Evolutionary conservation across 2,797 vertebrate species (phyloP).

Genomic region (Zalophus californianus): DNA sequence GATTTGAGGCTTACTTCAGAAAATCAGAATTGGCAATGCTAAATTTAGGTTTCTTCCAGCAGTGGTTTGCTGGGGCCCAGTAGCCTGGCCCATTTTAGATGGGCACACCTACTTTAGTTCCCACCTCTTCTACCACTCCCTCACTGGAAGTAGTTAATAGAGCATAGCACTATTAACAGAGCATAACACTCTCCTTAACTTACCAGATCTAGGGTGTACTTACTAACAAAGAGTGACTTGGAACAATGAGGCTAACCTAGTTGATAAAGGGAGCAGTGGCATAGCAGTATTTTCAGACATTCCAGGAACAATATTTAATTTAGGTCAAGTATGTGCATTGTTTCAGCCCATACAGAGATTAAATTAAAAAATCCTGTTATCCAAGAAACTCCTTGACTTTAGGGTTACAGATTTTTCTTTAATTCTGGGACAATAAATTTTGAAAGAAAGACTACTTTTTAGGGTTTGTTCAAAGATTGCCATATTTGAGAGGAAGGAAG

Average conservation of each 20-base stretch:
- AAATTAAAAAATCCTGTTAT: slow-evolving; percentile 23
- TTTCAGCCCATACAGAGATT: not conserved
- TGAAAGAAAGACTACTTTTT: not conserved
- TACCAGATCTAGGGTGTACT: no score
- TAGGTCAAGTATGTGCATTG: not conserved
- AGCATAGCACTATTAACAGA: not conserved
- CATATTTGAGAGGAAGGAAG: not conserved
- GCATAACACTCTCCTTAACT: no score
- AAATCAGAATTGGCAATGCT: not conserved
- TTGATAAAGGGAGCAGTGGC: not conserved
- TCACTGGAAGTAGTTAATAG: not conserved
- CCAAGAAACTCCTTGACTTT: slow-evolving; percentile 29
- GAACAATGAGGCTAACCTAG: not conserved
- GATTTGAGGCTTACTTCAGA: not conserved
- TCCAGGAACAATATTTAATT: not conserved
- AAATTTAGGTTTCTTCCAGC: not conserved
- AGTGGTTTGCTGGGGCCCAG: not conserved
- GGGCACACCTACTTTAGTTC: not conserved
- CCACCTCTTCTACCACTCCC: not conserved
- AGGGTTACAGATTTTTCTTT: slow-evolving; percentile 38
- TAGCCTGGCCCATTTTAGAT: not conserved
- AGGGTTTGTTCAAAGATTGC: not conserved
- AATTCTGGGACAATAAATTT: not conserved
- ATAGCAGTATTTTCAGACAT: not conserved
- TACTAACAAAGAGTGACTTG: no score